phyloP scores from a whole-genome alignment of 2,113 vertebrate species.

The Cyphomyrus plagiostoma region DNA sequence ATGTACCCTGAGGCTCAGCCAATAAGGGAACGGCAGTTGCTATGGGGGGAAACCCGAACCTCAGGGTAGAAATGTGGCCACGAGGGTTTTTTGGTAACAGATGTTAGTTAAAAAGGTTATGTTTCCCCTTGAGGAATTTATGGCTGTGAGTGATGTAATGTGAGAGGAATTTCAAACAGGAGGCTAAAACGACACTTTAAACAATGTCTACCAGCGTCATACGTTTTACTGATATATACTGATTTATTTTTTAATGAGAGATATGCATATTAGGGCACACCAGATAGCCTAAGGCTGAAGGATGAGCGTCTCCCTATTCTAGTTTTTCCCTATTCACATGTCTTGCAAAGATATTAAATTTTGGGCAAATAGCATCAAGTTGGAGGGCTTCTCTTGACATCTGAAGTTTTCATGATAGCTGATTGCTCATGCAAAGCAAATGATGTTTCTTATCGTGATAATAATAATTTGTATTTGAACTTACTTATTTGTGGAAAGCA shows the following conservation, averaged over 20 bases:
- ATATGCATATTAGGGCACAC: neutral
- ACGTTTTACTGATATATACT: neutral
- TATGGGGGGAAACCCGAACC: neutral
- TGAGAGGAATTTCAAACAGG: conserved; percentile 2
- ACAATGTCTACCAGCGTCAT: neutral
- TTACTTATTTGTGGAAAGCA: no score
- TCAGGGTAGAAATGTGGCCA: neutral
- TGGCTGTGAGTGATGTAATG: neutral
- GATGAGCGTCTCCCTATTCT: no score
- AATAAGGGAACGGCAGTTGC: neutral
- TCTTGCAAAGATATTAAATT: no score
- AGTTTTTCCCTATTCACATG: no score
- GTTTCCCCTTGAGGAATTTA: neutral
- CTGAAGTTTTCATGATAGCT: no score
- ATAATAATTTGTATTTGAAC: no score
- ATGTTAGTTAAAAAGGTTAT: conserved; percentile 1
- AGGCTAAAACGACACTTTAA: neutral
- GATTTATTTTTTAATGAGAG: neutral
- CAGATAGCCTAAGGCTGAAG: no score
- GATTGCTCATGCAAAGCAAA: no score
- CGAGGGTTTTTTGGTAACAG: neutral
- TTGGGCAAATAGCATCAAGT: no score
- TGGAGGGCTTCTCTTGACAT: no score
- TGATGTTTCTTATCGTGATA: no score
- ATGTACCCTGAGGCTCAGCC: neutral